Evolutionary conservation across 2,113 vertebrate genomes (phyloP).

Genomic region (Microcebus jonahi): DNA sequence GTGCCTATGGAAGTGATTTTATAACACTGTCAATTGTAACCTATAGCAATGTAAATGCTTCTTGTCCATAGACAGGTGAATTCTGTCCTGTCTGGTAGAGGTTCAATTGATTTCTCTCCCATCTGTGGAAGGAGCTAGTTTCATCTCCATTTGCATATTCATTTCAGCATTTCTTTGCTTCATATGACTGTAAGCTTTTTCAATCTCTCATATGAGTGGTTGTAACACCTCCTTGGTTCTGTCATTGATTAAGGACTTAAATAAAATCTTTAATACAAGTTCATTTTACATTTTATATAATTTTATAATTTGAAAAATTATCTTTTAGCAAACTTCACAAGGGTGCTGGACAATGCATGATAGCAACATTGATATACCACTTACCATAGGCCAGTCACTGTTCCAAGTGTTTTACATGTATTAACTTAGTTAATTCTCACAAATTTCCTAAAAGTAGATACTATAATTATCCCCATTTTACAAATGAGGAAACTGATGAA

Average conservation of each 20-base stretch:
- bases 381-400: neutral
- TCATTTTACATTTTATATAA: neutral
- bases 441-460: neutral
- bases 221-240: neutral
- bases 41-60: neutral
- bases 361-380: too few relatives aligned
- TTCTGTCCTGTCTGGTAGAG: too few relatives aligned
- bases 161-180: neutral
- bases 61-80: neutral
- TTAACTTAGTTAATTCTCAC: neutral
- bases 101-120: neutral
- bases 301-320: neutral
- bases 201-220: neutral
- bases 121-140: neutral
- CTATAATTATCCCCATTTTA: neutral
- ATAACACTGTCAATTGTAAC: neutral
- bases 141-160: neutral
- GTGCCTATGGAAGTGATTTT: neutral
- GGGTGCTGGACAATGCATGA: neutral
- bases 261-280: neutral
- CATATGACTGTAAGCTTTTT: neutral
- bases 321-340: neutral
- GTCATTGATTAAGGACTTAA: neutral
- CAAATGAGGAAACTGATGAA: neutral
- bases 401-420: neutral